Evolutionary conservation across 1,140 invertebrate genomes (phyloP), one percentile per base, ranked within the genome.

Genomic region (Arctopsyche grandis): DNA sequence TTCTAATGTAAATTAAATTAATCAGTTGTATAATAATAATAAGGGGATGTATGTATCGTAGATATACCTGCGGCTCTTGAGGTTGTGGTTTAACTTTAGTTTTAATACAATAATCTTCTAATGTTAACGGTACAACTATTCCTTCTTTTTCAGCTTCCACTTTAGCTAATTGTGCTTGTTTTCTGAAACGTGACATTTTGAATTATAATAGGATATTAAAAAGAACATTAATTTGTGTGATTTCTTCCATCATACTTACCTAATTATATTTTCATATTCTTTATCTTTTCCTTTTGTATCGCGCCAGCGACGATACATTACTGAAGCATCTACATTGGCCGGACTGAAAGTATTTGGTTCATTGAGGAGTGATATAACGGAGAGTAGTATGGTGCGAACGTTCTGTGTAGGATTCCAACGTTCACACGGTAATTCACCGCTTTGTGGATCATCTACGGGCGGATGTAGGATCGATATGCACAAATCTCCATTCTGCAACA

Each of bases 401-500:
- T 97, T 99, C 90, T 99, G 99, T 75, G 99, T 99, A 38, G 99
- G 99, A 91, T 99, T 99, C 98, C 99, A 99, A 87, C 98, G 94
- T 90, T 99, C 99, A 88, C 97, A 99, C 0, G 99, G 97, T 83
- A 99, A 87, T 87, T 99, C 98, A 9, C 98, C 98, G 84, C 96
- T 99, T 85, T 99, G 98, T 52, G 98, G 98, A 89, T 99, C 98
- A 89, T 99, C 98, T 73, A 99, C 94, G 26, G 99, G 98, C 71
- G 99, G 98, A 88, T 99, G 99, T 60, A 99, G 91, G 86, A 99
- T 99, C 81, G 97, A 99, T 90, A 99, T 99, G 89, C 99, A 99
- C 24, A 99, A 90, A 88, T 99, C 98, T 56, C 99, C 99, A 89
- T 99, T 99, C 96, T 98, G 87, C 66, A 92, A 78, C 83, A 63